Percentiles rank a stretch among this genome's conserved stretches.
Conservation (phyloP, 2,888 invertebrate genomes). For the Cheilosia grossa region DNA sequence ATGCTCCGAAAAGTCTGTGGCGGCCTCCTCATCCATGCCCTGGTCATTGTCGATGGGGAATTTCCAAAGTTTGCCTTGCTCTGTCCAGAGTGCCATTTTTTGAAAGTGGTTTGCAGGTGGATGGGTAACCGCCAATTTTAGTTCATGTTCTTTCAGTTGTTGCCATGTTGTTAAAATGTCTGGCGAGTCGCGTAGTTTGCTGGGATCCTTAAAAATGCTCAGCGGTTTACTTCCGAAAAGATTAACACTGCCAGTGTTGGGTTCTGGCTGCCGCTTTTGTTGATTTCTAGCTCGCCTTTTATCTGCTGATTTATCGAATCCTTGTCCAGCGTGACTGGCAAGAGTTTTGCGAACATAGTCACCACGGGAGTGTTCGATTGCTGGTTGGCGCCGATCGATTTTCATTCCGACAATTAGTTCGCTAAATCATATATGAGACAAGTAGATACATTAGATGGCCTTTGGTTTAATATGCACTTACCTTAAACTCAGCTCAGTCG, state of each 20-base stretch:
- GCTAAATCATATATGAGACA: conserved; percentile 83
- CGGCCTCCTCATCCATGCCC: conserved; percentile 88
- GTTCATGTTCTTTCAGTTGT: conserved; percentile 86
- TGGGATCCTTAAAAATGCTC: conserved; percentile 85
- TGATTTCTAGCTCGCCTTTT: conserved; percentile 3
- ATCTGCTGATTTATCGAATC: not conserved
- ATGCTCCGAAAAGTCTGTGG: conserved; percentile 95
- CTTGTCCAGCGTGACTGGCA: conserved; percentile 70
- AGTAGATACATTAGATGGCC: not conserved
- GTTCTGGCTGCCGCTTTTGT: conserved; percentile 75
- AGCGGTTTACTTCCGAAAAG: conserved; percentile 87
- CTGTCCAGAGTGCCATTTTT: conserved; percentile 96
- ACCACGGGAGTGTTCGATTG: conserved; percentile 77
- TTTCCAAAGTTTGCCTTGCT: conserved; percentile 96
- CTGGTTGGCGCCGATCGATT: conserved; percentile 85
- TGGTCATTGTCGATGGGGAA: conserved; percentile 99
- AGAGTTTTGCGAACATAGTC: conserved; percentile 83
- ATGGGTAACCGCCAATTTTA: conserved; percentile 87
- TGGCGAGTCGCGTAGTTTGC: conserved; percentile 75
- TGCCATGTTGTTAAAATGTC: conserved; percentile 88
- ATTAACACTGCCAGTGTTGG: conserved; percentile 84
- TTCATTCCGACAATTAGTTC: conserved; percentile 91
- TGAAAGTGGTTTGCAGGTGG: conserved; percentile 95
- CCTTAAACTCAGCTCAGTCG: conserved; percentile 79
- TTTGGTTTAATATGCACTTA: conserved; percentile 39